Percentiles rank a stretch among this genome's conserved stretches.
phyloP scores from a whole-genome alignment of 2,888 invertebrate species.

The Drosophila maculinotata region DNA sequence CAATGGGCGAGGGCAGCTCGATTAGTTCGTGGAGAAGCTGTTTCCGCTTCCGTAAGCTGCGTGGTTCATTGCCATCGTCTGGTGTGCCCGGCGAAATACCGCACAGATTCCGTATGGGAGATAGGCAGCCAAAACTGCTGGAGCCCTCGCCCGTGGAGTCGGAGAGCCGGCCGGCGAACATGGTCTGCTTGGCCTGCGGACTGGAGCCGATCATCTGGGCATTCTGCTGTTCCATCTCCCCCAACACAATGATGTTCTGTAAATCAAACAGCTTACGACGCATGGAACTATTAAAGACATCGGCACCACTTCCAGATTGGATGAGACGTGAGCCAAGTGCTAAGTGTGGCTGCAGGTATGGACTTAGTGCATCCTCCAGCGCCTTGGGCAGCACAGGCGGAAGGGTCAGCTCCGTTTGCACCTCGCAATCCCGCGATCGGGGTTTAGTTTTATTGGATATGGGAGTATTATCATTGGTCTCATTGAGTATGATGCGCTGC shows the following conservation, averaged over 20 bases:
- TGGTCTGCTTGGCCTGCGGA: constrained; percentile 65
- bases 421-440: constrained; percentile 83
- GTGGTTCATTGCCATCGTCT: constrained; percentile 46
- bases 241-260: constrained; percentile 73
- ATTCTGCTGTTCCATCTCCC: constrained; percentile 41
- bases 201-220: constrained; percentile 68
- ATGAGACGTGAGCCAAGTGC: constrained; percentile 47
- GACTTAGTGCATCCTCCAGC: constrained; percentile 87
- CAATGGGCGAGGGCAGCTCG: constrained; percentile 76
- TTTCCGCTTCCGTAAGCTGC: constrained; percentile 60
- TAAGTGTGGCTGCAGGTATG: constrained; percentile 86
- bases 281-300: constrained; percentile 82
- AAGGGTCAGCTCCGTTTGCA: constrained; percentile 87
- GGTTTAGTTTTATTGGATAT: constrained; percentile 71
- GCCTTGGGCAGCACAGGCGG: constrained; percentile 87
- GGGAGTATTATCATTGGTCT: constrained; percentile 75
- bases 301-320: constrained; percentile 40
- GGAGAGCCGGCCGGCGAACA: constrained; percentile 78
- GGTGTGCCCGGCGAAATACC: constrained; percentile 67
- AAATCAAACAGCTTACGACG: constrained; percentile 84
- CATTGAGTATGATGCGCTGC: constrained; percentile 82
- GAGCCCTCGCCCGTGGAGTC: constrained; percentile 81
- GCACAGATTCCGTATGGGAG: constrained; percentile 82
- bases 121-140: constrained; percentile 81
- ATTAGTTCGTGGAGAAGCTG: constrained; percentile 63